A percentile compares a stretch with the other conserved stretches of the same genome.
Conservation (phyloP, 2,797 vertebrate species). For the Setipinna tenuifilis region DNA sequence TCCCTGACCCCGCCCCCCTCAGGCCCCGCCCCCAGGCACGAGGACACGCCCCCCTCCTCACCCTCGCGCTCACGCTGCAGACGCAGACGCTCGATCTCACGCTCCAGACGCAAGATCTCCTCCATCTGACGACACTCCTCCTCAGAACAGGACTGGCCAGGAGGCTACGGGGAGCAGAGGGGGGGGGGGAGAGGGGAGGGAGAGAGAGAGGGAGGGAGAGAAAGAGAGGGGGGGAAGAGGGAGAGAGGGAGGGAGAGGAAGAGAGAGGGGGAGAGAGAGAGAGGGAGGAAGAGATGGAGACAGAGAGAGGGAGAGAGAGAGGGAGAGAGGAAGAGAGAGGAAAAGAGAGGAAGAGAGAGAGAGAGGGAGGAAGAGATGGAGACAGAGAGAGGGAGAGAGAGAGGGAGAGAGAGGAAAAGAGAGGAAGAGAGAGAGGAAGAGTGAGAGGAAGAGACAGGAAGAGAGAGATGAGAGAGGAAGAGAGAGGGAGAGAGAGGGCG, state of each 20-base stretch:
- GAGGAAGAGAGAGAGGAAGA: not conserved
- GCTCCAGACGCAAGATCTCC: constrained; percentile 88
- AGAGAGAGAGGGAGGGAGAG: too few species aligned
- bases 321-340: not conserved
- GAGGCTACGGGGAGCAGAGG: constrained; percentile 23
- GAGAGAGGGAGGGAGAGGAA: not conserved
- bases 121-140: constrained; percentile 91
- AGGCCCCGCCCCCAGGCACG: constrained; percentile 72
- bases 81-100: constrained; percentile 89
- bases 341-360: not conserved
- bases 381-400: not conserved
- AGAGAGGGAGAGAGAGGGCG: not conserved
- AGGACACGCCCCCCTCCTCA: constrained; percentile 83
- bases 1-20: constrained; percentile 11
- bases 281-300: too few species aligned
- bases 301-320: not conserved
- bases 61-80: constrained; percentile 86
- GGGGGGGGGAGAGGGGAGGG: too few species aligned
- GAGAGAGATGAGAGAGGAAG: not conserved
- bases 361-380: not conserved
- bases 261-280: not conserved
- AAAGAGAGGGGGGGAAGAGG: not conserved
- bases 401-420: not conserved
- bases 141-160: constrained; percentile 72
- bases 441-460: not conserved